Evolutionary conservation across 2,797 vertebrate genomes (phyloP).

Genomic region (Diplodus sargus): DNA sequence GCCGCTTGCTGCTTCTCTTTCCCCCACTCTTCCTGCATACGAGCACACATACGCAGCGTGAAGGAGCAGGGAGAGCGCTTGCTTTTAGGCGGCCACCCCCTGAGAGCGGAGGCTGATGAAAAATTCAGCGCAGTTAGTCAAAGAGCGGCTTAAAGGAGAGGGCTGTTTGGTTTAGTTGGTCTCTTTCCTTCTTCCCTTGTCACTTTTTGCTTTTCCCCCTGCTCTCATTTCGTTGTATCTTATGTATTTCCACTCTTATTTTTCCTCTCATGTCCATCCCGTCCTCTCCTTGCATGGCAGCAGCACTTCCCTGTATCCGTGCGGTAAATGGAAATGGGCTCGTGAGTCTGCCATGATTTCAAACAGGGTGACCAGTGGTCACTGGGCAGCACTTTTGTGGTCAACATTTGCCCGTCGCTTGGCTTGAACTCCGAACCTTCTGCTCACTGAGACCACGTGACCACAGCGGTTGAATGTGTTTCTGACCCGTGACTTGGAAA

Average conservation of each 20-base stretch:
- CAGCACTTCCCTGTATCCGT: background rate
- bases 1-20: background rate
- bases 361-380: constrained; percentile 42
- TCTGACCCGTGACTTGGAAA: constrained; percentile 62
- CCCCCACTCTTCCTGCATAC: background rate
- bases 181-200: background rate
- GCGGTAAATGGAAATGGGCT: constrained; percentile 5
- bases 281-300: background rate
- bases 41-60: constrained; percentile 10
- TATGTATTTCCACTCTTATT: constrained; percentile 7
- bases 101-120: constrained; percentile 62
- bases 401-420: constrained; percentile 62
- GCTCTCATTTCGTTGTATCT: background rate
- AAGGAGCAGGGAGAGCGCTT: constrained; percentile 21
- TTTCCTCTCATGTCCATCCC: background rate
- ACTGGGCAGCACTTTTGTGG: constrained; percentile 36
- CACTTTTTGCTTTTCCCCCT: constrained; percentile 5
- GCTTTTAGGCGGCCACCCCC: constrained; percentile 53
- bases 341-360: constrained; percentile 48
- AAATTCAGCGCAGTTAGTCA: constrained; percentile 63
- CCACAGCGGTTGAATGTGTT: constrained; percentile 42
- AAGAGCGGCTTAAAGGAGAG: constrained; percentile 43
- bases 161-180: constrained; percentile 30
- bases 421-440: constrained; percentile 61
- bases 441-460: constrained; percentile 61